Percentiles rank a stretch among this genome's conserved stretches.
phyloP scores from a whole-genome alignment of 2,888 invertebrate genomes.

The Pammene aurita region DNA sequence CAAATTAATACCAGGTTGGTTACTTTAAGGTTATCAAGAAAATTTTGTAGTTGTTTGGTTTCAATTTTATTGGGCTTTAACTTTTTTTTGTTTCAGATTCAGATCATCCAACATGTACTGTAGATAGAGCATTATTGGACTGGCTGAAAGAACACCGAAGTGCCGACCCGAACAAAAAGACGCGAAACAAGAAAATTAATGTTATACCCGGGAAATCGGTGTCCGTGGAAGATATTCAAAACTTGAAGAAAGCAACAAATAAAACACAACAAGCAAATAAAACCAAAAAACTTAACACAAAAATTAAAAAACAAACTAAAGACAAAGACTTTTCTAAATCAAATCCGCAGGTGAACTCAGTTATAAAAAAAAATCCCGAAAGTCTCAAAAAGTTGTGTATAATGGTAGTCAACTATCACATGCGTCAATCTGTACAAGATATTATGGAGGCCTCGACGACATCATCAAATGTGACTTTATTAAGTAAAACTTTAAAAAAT shows the following conservation, averaged over 20 bases:
- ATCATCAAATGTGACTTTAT: not conserved
- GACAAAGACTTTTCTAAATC: not conserved
- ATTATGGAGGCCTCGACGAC: not conserved
- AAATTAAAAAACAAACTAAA: slow-evolving; percentile 8
- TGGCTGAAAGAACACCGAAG: slow-evolving; percentile 41
- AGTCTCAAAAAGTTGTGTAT: slow-evolving; percentile 13
- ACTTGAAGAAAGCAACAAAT: not conserved
- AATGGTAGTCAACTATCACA: slow-evolving; percentile 10
- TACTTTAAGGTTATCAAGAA: not conserved
- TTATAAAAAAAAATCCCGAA: slow-evolving; percentile 6
- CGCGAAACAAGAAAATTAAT: slow-evolving; percentile 42
- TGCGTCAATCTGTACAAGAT: not conserved
- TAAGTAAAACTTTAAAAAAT: not conserved
- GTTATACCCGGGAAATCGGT: slow-evolving; percentile 44
- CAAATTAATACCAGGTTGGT: slow-evolving; percentile 21
- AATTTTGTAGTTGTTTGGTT: not conserved
- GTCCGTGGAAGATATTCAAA: slow-evolving; percentile 2
- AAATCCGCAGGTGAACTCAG: not conserved
- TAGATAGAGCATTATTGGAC: slow-evolving; percentile 36
- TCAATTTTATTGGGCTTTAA: not conserved
- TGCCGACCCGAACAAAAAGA: slow-evolving; percentile 43
- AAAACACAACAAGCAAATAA: not conserved
- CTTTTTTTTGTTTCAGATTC: slow-evolving; percentile 1
- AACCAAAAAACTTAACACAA: not conserved
- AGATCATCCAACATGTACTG: slow-evolving; percentile 20